These are phyloP conservation scores for Numenius arquata DNA, from an alignment of 2,113 vertebrate genomes.

Conservation along the genomic window DNA sequence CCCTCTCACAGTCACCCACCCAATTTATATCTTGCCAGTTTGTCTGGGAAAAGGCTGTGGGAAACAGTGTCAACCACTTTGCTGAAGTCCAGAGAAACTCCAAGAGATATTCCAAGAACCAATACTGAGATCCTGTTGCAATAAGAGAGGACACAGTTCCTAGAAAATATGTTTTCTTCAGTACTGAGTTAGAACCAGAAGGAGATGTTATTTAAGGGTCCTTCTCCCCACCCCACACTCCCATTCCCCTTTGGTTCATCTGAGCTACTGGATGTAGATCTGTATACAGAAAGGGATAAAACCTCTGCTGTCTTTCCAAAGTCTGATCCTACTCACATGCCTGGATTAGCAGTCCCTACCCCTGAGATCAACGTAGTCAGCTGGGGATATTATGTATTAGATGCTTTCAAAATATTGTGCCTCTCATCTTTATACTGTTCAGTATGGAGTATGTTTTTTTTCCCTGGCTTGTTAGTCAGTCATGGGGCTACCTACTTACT, in stretches of 20 bases:
- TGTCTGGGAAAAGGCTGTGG: background rate
- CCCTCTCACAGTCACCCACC: background rate
- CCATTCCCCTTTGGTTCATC: background rate
- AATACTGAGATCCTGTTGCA: background rate
- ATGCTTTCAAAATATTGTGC: background rate
- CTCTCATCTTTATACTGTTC: background rate
- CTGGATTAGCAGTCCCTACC: background rate
- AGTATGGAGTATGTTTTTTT: background rate
- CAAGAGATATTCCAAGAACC: background rate
- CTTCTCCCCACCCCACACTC: background rate
- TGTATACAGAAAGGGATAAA: background rate
- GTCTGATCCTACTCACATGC: background rate
- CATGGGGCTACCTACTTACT: background rate
- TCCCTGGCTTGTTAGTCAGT: background rate
- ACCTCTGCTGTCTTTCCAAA: background rate
- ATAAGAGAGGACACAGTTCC: background rate
- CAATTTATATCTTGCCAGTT: background rate
- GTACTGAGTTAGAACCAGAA: background rate
- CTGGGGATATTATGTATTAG: background rate
- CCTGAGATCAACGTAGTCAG: background rate
- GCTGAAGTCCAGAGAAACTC: background rate
- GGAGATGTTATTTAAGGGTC: background rate
- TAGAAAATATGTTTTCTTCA: background rate
- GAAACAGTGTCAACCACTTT: background rate
- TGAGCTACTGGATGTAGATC: background rate